Evolutionary conservation across 2,888 invertebrate genomes (phyloP).

Genomic region (Drosophila multiciliata): DNA sequence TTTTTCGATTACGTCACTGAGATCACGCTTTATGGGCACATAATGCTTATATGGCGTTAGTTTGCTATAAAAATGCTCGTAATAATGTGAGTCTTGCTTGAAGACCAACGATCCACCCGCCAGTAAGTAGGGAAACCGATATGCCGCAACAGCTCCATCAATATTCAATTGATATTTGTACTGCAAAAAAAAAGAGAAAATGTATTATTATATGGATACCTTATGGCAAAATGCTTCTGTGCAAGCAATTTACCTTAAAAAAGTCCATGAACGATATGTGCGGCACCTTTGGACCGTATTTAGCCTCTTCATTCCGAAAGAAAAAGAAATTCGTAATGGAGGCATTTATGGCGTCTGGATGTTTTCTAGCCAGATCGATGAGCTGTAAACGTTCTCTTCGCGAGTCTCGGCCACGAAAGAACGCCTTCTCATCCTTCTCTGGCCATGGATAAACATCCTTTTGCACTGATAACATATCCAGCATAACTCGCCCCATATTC

Average conservation of each 20-base stretch:
- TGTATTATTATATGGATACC: neutral
- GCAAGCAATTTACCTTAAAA: slow-evolving; percentile 90
- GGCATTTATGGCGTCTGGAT: slow-evolving; percentile 94
- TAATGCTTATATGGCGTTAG: slow-evolving; percentile 92
- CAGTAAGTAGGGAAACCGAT: slow-evolving; percentile 95
- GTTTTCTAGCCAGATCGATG: slow-evolving; percentile 90
- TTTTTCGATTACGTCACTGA: slow-evolving; percentile 92
- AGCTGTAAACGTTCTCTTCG: slow-evolving; percentile 93
- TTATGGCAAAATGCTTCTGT: neutral
- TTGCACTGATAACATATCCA: slow-evolving; percentile 96
- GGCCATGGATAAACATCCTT: slow-evolving; percentile 90
- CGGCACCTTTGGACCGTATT: slow-evolving; percentile 94
- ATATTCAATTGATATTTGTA: slow-evolving; percentile 97
- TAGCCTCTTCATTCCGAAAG: slow-evolving; percentile 92
- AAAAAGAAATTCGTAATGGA: slow-evolving; percentile 98
- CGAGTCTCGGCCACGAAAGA: slow-evolving; percentile 98
- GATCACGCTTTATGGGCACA: slow-evolving; percentile 91
- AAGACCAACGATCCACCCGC: slow-evolving; percentile 94
- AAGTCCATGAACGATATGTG: slow-evolving; percentile 96
- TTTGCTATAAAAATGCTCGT: slow-evolving; percentile 96
- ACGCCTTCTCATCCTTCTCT: slow-evolving; percentile 90
- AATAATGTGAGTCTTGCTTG: slow-evolving; percentile 97
- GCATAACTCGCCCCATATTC: slow-evolving; percentile 95
- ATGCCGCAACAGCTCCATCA: slow-evolving; percentile 98
- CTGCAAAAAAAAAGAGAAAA: slow-evolving; percentile 85